Evolutionary conservation across 2,888 invertebrate genomes (phyloP).

Genomic region (Drosophila cognata): DNA sequence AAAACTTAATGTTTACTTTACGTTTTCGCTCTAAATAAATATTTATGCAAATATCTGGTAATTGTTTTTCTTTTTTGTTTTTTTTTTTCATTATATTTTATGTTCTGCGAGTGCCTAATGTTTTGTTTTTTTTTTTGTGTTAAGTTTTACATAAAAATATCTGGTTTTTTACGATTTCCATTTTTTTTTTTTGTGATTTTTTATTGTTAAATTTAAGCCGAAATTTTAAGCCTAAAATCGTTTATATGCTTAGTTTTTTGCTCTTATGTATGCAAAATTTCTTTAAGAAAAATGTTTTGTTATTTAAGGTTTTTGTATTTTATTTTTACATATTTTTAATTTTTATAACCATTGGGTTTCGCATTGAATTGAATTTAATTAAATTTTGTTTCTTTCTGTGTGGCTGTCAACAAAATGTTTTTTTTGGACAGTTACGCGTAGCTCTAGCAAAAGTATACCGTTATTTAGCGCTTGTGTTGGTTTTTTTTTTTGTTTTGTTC

Average conservation of each 20-base stretch:
- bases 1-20: slow-evolving; percentile 54
- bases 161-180: slow-evolving; percentile 46
- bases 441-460: slow-evolving; percentile 73
- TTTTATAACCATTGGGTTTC: slow-evolving; percentile 73
- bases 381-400: slow-evolving; percentile 9
- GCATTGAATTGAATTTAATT: slow-evolving; percentile 52
- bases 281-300: slow-evolving; percentile 64
- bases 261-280: slow-evolving; percentile 56
- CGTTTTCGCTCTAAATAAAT: slow-evolving; percentile 55
- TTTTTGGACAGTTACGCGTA: slow-evolving; percentile 54
- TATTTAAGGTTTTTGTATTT: slow-evolving; percentile 17
- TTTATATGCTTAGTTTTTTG: slow-evolving; percentile 54
- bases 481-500: not conserved
- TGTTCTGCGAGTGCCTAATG: slow-evolving; percentile 54
- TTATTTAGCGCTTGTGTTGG: slow-evolving; percentile 38
- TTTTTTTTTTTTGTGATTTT: slow-evolving; percentile 46
- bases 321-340: slow-evolving; percentile 46
- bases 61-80: slow-evolving; percentile 25
- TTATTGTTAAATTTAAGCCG: slow-evolving; percentile 67
- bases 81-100: slow-evolving; percentile 49
- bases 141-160: slow-evolving; percentile 63
- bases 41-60: slow-evolving; percentile 58
- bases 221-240: slow-evolving; percentile 77
- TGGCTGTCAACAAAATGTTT: slow-evolving; percentile 44
- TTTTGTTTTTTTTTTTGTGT: slow-evolving; percentile 37